Base-by-base conservation (phyloP, 1,140 invertebrate species). In the Aplysia californica region DNA sequence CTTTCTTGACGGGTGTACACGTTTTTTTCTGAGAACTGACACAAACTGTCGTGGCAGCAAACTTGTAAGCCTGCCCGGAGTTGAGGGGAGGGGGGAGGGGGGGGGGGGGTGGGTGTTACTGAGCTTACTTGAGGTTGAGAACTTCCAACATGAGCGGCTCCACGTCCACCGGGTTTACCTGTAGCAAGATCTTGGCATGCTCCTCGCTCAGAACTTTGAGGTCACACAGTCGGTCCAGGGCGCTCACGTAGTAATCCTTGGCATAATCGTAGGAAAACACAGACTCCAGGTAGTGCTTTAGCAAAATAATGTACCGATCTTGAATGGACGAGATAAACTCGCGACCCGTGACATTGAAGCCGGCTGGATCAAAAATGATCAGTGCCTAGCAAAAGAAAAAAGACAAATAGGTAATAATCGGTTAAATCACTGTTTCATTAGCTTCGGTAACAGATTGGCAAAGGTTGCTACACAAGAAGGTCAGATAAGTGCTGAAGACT, bases 221-320 rank as follows among this genome's bases (percentile, higher is more conserved):
- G 86, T 98, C 96, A 55, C 94, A 92, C 80, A 98, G 94, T 90
- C 96, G 96, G 85, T 94, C 93, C 72, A 97, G 94, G 39, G 98
- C 91, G 81, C 95, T 94, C 21, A 85, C 80, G 78, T 86, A 86
- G 31, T 88, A 79, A 20, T 83, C 71, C 66, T 80, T 80, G 21
- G 85, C 81, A 67, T 80, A 75, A 5, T 59, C 66, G 71, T 81
- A 89, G 10, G 82, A 92, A 88, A 95, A 95, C 38, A 94, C 91
- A 80, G 94, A 94, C 87, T 97, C 95, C 44, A 98, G 89, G 89
- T 97, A 98, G 75, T 96, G 92, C 84, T 95, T 92, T 4, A 98
- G 91, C 56, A 98, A 92, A 88, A 96, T 95, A 87, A 96, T 95
- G 89, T 98, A 98, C 10, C 95, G 95, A 90, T 97, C 95, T 91